phyloP scores from a whole-genome alignment of 2,888 invertebrate species.

The Platycnemis pennipes region DNA sequence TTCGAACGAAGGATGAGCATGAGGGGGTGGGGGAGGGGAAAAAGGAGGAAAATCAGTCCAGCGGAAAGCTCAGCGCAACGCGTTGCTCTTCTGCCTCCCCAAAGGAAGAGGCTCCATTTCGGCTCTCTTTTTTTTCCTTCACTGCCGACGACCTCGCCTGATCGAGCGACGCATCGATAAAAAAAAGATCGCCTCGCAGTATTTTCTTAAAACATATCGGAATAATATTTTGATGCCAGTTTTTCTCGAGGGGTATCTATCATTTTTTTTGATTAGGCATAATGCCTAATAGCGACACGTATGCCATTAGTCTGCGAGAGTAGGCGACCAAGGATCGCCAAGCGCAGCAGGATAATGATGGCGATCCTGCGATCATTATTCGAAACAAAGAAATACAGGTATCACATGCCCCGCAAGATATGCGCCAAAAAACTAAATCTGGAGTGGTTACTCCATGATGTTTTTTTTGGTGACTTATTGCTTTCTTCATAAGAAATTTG shows the following conservation, averaged over 20 bases:
- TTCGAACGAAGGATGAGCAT: background rate
- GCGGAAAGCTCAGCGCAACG: background rate
- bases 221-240: slow-evolving; percentile 21
- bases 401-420: background rate
- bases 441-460: background rate
- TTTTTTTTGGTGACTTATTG: background rate
- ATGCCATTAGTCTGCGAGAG: background rate
- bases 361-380: background rate
- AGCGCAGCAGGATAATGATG: background rate
- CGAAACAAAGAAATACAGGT: background rate
- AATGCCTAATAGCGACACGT: slow-evolving; percentile 16
- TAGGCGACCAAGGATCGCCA: background rate
- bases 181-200: background rate
- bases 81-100: background rate
- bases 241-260: background rate
- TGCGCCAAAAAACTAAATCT: background rate
- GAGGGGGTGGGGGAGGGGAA: background rate
- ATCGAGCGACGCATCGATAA: background rate
- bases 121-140: background rate
- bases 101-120: background rate
- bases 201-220: background rate
- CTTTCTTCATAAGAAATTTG: background rate
- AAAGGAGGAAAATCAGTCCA: slow-evolving; percentile 11
- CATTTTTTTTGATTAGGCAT: slow-evolving; percentile 10
- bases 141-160: background rate